Evolutionary conservation across 2,797 vertebrate genomes (phyloP), one percentile per base, ranked within the genome.

Genomic region (Okamejei kenojei): DNA sequence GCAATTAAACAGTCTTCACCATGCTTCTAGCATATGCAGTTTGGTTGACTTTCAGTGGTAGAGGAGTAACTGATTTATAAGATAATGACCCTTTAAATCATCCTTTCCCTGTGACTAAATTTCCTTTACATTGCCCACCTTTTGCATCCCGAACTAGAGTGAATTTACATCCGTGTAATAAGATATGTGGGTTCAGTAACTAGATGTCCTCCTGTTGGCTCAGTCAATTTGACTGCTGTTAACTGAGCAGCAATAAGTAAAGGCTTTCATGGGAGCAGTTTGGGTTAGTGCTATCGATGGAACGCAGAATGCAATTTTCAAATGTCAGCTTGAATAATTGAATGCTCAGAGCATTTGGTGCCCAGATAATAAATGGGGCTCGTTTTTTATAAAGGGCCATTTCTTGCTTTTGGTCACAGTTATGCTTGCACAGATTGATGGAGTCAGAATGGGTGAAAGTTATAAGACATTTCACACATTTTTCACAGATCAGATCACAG

Each of bases 321-420:
- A 92, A 92, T 74, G 35, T 76, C 68, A 73, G 90, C 71, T 54
- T 92, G 71, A 92, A 92, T 92, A 92, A 92, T 92, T 92, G 71
- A 92, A 92, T 26, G 23, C 23, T 92, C 90, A 45, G 68, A 74
- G 71, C 11, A 54, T 91, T 91, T 73, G 90, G 13, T 38, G 26
- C 45, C 45, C 29, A 76, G n/a, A 76, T 92, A 92, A 76, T 38
- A 92, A 38, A 92, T n/a, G 90, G 65, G 32, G 9, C 71, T 92
- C 71, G 74, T 26, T 76, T 92, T 92, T 92, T 76, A 76, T 11
- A 92, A 54, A 74, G 45, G 11, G 6, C 71, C 21, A 58, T 92
- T 76, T 74, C 26, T 92, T 92, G 68, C 38, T 10, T 76, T 92
- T 73, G 23, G 23, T 17, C 90, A 26, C 38, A 13, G 71, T 11